phyloP scores from a whole-genome alignment of 2,113 vertebrate species.

The Candoia aspera region DNA sequence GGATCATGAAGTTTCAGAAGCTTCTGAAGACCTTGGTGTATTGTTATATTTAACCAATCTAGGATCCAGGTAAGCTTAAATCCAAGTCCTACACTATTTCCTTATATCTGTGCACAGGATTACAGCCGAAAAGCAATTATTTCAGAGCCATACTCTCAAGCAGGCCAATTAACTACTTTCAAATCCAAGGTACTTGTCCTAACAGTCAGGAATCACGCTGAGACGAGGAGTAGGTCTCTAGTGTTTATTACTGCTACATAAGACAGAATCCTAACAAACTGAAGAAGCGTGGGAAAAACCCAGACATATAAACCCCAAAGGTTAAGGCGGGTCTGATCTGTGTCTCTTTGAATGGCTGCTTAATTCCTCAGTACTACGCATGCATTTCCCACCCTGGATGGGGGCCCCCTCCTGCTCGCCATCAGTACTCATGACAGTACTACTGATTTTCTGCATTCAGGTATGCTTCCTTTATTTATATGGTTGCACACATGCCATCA shows the following conservation, averaged over 20 bases:
- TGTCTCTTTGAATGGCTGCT: no score
- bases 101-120: background rate
- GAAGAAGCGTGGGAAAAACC: no score
- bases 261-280: no score
- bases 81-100: background rate
- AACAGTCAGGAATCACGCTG: no score
- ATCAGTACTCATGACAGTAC: no score
- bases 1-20: background rate
- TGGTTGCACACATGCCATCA: background rate
- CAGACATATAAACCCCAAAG: no score
- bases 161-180: background rate
- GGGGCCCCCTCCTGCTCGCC: no score
- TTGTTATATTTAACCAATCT: background rate
- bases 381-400: no score
- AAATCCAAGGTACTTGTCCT: conserved; percentile 1
- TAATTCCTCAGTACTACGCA: no score
- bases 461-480: background rate
- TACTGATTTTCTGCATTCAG: background rate
- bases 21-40: background rate
- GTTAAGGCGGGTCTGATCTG: no score
- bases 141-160: background rate
- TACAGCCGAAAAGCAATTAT: background rate
- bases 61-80: background rate
- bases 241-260: no score
- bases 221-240: no score